Percentiles rank a stretch among this genome's conserved stretches.
Conservation (phyloP, 2,113 vertebrate genomes). For the Merops nubicus region DNA sequence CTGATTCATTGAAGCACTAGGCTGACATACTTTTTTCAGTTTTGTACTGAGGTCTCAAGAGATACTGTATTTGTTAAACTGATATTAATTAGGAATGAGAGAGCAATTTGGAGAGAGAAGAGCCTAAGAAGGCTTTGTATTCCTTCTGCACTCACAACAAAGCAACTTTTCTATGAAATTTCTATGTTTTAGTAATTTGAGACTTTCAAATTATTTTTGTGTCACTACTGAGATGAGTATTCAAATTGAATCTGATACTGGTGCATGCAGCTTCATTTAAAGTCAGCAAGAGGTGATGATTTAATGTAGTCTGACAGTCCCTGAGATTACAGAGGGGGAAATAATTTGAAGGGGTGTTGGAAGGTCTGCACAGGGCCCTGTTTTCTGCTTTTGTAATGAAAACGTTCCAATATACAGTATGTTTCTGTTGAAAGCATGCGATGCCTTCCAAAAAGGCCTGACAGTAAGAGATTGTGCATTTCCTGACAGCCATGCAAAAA, state of each 20-base stretch:
- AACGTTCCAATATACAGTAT: neutral
- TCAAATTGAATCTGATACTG: neutral
- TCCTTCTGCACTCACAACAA: neutral
- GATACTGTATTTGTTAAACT: neutral
- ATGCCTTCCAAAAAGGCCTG: neutral
- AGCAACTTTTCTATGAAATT: neutral
- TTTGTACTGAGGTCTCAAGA: neutral
- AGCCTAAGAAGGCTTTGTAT: neutral
- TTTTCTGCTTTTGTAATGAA: neutral
- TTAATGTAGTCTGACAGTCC: neutral
- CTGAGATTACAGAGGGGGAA: neutral
- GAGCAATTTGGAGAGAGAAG: neutral
- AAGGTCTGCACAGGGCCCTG: neutral
- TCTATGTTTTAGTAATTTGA: neutral
- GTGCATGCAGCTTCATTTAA: neutral
- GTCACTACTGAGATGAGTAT: neutral
- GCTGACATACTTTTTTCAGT: neutral
- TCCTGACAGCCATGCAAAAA: neutral
- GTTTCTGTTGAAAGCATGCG: neutral
- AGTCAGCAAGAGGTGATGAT: neutral
- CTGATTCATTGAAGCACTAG: neutral
- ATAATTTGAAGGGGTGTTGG: neutral
- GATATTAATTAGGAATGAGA: slow-evolving; percentile 28
- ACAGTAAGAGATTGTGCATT: neutral
- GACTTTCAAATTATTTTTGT: neutral